Conservation (phyloP, 2,888 invertebrate genomes). For the Dryomyza anilis region DNA sequence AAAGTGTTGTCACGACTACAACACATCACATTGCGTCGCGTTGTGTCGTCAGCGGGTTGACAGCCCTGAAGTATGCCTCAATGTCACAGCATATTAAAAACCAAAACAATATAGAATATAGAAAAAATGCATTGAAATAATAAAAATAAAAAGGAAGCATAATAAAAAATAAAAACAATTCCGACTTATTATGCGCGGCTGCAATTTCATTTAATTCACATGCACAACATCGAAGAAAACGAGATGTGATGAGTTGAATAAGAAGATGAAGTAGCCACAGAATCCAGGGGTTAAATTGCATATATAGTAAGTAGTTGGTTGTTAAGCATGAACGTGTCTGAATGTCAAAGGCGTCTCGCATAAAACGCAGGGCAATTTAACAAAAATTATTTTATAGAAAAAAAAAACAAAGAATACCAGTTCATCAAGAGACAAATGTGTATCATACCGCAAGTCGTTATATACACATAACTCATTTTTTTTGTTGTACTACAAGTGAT, state of each 20-base stretch:
- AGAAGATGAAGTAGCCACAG: too few species aligned
- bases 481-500: neutral
- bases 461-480: slow-evolving; percentile 19
- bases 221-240: neutral
- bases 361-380: slow-evolving; percentile 16
- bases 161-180: neutral
- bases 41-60: neutral
- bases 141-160: neutral
- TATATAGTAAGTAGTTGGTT: too few species aligned
- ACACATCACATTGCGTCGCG: too few species aligned
- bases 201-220: slow-evolving; percentile 21
- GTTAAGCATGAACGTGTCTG: too few species aligned
- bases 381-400: slow-evolving; percentile 13
- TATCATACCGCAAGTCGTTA: slow-evolving; percentile 10
- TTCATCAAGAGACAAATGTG: neutral
- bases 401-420: slow-evolving; percentile 6
- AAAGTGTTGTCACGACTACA: slow-evolving; percentile 1
- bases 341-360: too few species aligned
- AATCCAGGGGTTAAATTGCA: too few species aligned
- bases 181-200: slow-evolving; percentile 3
- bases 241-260: too few species aligned
- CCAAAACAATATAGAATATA: slow-evolving; percentile 3
- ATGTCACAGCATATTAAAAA: slow-evolving; percentile 18
- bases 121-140: neutral
- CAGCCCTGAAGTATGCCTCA: slow-evolving; percentile 2